Evolutionary conservation across 2,113 vertebrate genomes (phyloP).

Genomic region (Forbesichthys agassizii): DNA sequence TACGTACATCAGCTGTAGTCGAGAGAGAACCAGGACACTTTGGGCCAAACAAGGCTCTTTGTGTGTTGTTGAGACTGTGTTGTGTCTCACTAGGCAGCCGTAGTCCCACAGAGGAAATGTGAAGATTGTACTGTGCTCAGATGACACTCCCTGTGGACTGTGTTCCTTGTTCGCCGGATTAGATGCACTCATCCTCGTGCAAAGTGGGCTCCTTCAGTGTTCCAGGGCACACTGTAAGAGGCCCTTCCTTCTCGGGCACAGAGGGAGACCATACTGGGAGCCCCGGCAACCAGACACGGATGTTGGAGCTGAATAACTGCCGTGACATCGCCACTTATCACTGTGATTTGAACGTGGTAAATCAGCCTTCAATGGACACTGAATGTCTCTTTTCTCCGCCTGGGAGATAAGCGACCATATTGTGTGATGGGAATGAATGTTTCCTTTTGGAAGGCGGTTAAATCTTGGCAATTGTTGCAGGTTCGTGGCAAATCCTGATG

Average conservation of each 20-base stretch:
- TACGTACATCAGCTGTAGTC: no score
- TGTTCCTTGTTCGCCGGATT: neutral
- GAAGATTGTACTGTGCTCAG: no score
- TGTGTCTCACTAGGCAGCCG: no score
- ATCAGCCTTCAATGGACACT: conserved; percentile 42
- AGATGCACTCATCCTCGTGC: neutral
- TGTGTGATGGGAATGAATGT: conserved; percentile 31
- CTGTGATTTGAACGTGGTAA: conserved; percentile 43
- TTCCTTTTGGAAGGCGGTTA: conserved; percentile 34
- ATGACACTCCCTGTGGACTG: no score
- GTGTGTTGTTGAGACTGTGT: no score
- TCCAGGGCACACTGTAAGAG: conserved; percentile 28
- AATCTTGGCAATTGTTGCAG: conserved; percentile 33
- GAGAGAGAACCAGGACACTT: no score
- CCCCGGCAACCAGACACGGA: conserved; percentile 24
- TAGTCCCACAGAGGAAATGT: no score
- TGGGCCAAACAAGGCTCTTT: no score
- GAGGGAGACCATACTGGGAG: conserved; percentile 6
- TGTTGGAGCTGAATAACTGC: conserved; percentile 30
- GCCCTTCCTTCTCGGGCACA: conserved; percentile 17
- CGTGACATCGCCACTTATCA: conserved; percentile 45
- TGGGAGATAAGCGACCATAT: conserved; percentile 43
- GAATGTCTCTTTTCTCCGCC: conserved; percentile 37
- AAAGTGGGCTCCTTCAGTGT: neutral
- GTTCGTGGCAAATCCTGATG: conserved; percentile 20